These are phyloP conservation scores for Porites cylindrica DNA, from an alignment of 92 coral and sea anemone genomes.

Conservation along the genomic window DNA sequence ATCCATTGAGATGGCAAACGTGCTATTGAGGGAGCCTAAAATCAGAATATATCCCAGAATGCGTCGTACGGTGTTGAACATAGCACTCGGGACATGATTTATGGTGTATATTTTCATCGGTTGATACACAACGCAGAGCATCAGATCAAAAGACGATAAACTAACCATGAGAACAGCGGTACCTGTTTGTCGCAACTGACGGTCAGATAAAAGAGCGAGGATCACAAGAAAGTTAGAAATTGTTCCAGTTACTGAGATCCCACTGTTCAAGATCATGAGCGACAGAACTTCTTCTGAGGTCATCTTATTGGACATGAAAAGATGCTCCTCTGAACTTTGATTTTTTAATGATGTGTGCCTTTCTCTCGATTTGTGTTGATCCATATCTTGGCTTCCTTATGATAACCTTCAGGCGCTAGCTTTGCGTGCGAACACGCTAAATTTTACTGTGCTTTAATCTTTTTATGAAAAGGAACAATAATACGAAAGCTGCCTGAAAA, in stretches of 20 bases:
- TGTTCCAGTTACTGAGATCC: constrained; percentile 9
- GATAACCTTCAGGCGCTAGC: no score
- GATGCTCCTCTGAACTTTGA: background rate
- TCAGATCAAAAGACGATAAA: constrained; percentile 7
- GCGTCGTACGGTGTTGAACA: background rate
- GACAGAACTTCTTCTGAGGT: background rate
- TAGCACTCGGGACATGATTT: background rate
- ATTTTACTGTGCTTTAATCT: no score
- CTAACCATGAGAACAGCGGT: constrained; percentile 1
- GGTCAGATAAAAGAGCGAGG: background rate
- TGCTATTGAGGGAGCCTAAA: background rate
- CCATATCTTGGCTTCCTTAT: no score
- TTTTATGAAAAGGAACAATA: no score
- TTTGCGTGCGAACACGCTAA: no score
- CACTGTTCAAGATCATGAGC: background rate
- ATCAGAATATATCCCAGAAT: background rate
- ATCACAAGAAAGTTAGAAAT: constrained; percentile 10
- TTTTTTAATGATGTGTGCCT: background rate
- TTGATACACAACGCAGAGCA: background rate
- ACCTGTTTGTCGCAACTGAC: background rate
- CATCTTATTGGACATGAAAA: background rate
- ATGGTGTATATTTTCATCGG: constrained; percentile 9
- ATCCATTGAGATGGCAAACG: background rate
- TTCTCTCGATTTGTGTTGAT: no score
- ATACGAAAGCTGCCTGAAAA: no score